Conservation (phyloP, 2,888 invertebrate genomes). For the Pristionchus exspectatus region DNA sequence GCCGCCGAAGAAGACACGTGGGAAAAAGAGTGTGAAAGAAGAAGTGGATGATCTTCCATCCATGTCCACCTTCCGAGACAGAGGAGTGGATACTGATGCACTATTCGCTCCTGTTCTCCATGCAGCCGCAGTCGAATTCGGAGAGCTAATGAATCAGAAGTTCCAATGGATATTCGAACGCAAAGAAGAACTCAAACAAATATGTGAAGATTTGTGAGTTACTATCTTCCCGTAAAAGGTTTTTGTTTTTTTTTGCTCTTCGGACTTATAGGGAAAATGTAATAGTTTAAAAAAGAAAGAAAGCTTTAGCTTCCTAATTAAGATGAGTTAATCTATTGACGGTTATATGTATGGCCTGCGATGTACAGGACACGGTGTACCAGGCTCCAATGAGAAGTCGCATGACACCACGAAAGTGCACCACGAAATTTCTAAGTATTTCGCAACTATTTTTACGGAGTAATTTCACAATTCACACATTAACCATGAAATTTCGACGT, state of each 20-base stretch:
- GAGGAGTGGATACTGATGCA: not conserved
- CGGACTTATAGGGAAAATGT: too few relatives aligned
- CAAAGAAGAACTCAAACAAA: slow-evolving; percentile 32
- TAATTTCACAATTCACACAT: too few relatives aligned
- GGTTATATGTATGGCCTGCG: too few relatives aligned
- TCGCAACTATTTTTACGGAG: too few relatives aligned
- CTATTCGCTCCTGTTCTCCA: not conserved
- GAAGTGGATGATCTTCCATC: not conserved
- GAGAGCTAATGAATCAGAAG: slow-evolving; percentile 17
- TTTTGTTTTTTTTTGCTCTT: not conserved
- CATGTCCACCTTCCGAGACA: not conserved
- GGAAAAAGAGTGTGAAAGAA: slow-evolving; percentile 32
- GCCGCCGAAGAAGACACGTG: slow-evolving; percentile 48
- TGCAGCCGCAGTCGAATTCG: not conserved
- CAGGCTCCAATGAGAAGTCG: too few relatives aligned
- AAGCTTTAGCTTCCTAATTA: too few relatives aligned
- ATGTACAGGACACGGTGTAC: too few relatives aligned
- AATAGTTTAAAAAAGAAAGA: too few relatives aligned
- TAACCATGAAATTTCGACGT: too few relatives aligned
- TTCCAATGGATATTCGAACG: slow-evolving; percentile 5
- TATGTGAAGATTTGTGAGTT: slow-evolving; percentile 49
- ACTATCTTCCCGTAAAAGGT: not conserved
- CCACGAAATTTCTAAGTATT: too few relatives aligned
- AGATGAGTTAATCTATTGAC: too few relatives aligned
- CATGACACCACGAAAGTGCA: too few relatives aligned